Conservation (phyloP, 2,113 vertebrate species). For the Micronycteris hirsuta region DNA sequence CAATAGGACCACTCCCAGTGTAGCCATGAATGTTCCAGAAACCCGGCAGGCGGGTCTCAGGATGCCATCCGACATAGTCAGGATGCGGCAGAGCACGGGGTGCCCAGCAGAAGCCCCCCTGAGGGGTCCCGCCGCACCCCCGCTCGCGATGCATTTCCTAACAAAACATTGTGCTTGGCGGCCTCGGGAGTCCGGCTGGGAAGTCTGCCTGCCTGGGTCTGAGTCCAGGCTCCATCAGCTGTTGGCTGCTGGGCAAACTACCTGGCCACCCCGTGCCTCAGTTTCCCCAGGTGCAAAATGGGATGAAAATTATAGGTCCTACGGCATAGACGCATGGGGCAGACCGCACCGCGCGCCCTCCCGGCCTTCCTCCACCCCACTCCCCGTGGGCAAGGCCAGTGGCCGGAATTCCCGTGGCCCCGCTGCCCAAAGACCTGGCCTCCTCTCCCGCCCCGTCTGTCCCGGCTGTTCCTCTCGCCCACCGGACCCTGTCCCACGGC, state of each 20-base stretch:
- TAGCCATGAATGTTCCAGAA: neutral
- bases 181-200: neutral
- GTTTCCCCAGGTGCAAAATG: neutral
- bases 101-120: neutral
- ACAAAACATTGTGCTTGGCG: rapidly evolving
- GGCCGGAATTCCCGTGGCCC: neutral
- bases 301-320: rapidly evolving
- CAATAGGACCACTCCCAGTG: rapidly evolving
- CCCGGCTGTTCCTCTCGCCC: too few species aligned
- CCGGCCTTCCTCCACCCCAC: rapidly evolving
- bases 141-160: too few species aligned
- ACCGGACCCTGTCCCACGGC: neutral
- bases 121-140: neutral
- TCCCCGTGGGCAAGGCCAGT: neutral
- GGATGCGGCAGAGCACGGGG: neutral
- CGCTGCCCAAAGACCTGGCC: too few species aligned
- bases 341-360: rapidly evolving
- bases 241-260: neutral
- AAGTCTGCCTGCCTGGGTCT: neutral
- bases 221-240: neutral
- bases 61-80: neutral
- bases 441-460: too few species aligned
- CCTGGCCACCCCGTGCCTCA: rapidly evolving
- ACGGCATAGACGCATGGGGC: rapidly evolving
- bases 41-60: neutral